Percentiles rank a stretch among this genome's conserved stretches.
phyloP scores from a whole-genome alignment of 2,888 invertebrate species.

The Aricia artaxerxes region DNA sequence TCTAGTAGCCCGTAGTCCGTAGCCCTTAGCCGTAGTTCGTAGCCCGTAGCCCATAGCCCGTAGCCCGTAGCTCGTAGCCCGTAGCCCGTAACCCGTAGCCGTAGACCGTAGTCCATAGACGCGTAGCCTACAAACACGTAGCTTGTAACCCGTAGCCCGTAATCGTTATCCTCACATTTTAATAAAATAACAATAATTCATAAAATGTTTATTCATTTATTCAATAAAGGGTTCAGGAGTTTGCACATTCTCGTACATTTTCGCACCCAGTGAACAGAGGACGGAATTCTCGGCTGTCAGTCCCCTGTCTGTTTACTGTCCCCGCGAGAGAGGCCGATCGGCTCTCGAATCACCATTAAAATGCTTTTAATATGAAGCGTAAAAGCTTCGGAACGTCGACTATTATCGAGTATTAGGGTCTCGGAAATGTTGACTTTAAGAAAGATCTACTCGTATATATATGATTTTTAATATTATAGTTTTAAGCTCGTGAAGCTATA shows the following conservation, averaged over 20 bases:
- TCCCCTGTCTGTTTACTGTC: conserved; percentile 8
- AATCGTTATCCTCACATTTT: background rate
- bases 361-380: conserved; percentile 9
- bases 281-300: conserved; percentile 9
- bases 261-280: background rate
- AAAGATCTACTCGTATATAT: too few species aligned
- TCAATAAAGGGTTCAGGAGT: background rate
- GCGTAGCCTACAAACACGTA: background rate
- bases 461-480: too few species aligned
- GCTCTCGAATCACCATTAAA: background rate
- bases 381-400: background rate
- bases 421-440: background rate
- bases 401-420: background rate
- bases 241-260: background rate
- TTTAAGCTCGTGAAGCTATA: too few species aligned
- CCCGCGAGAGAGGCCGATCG: background rate
- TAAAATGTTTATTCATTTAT: background rate
- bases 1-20: too few species aligned
- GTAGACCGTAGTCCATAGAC: background rate
- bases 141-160: background rate
- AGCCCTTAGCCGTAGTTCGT: too few species aligned
- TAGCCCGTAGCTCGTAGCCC: background rate
- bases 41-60: too few species aligned
- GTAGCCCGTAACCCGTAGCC: background rate
- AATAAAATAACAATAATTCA: background rate